A percentile compares a stretch with the other conserved stretches of the same genome.
Conservation (phyloP, 2,797 vertebrate genomes). For the Rhinoraja longicauda region DNA sequence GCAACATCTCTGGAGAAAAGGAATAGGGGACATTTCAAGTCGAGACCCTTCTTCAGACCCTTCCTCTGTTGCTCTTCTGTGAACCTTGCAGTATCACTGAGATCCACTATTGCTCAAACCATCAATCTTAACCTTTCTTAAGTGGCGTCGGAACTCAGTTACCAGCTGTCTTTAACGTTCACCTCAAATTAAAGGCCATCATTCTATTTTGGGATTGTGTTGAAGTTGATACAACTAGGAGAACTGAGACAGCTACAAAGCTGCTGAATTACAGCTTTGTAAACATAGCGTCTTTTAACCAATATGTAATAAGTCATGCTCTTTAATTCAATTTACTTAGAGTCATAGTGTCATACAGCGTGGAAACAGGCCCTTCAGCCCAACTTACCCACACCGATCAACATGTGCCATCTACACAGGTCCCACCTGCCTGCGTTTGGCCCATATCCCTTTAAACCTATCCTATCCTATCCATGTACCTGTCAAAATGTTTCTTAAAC, state of each 20-base stretch:
- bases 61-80: neutral
- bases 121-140: neutral
- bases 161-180: constrained; percentile 21
- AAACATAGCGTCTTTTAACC: neutral
- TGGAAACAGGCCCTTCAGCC: too few species aligned
- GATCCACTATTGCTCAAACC: neutral
- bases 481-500: too few species aligned
- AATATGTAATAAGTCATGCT: neutral
- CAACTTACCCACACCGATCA: too few species aligned
- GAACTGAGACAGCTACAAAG: neutral
- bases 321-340: neutral
- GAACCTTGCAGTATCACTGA: neutral
- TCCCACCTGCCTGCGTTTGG: too few species aligned
- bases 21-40: too few species aligned
- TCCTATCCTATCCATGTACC: too few species aligned
- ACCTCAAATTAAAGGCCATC: constrained; percentile 1
- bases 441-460: too few species aligned
- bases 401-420: too few species aligned
- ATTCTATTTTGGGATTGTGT: neutral
- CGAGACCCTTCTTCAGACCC: too few species aligned
- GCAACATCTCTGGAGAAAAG: too few species aligned
- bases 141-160: neutral
- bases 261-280: neutral
- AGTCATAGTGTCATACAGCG: too few species aligned
- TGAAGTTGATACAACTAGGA: neutral